Evolutionary conservation across 2,113 vertebrate species (phyloP).

Genomic region (Pithys albifrons): DNA sequence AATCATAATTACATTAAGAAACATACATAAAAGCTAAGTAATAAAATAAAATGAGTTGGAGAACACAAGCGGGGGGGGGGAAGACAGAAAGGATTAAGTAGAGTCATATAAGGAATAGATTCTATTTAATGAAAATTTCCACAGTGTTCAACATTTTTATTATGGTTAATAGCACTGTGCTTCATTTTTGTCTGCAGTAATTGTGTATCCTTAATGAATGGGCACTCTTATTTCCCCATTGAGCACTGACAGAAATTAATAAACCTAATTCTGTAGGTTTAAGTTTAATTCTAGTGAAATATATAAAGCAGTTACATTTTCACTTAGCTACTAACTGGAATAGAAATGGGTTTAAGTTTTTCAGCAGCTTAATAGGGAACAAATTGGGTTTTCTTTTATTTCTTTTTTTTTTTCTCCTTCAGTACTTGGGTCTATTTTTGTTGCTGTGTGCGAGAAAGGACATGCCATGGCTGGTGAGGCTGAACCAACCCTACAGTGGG

Average conservation of each 20-base stretch:
- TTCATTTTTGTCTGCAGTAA: slow-evolving; percentile 87
- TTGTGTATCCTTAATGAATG: slow-evolving; percentile 85
- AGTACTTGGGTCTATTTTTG: slow-evolving; percentile 33
- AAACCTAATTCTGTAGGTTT: slow-evolving; percentile 88
- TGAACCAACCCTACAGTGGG: slow-evolving; percentile 41
- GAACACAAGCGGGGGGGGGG: slow-evolving; percentile 66
- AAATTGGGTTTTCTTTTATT: slow-evolving; percentile 64
- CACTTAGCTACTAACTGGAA: slow-evolving; percentile 78
- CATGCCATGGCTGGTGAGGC: slow-evolving; percentile 18
- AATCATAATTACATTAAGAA: slow-evolving; percentile 86
- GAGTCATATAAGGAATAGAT: slow-evolving; percentile 85
- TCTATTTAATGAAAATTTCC: slow-evolving; percentile 89
- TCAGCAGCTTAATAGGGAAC: slow-evolving; percentile 70
- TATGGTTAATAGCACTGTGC: slow-evolving; percentile 84
- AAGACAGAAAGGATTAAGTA: slow-evolving; percentile 85
- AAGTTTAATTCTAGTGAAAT: slow-evolving; percentile 88
- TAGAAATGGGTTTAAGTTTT: slow-evolving; percentile 71
- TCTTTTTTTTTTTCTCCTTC: background rate
- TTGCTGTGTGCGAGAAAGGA: slow-evolving; percentile 40
- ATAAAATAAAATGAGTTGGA: slow-evolving; percentile 83
- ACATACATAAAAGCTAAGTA: slow-evolving; percentile 81
- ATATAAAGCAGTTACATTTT: slow-evolving; percentile 86
- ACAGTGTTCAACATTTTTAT: slow-evolving; percentile 87
- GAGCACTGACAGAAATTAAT: slow-evolving; percentile 87
- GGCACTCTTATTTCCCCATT: slow-evolving; percentile 83